Percentiles rank a stretch among this genome's conserved stretches.
Evolutionary conservation across 1,140 invertebrate genomes (phyloP).

Genomic region (Laupala kohalensis): DNA sequence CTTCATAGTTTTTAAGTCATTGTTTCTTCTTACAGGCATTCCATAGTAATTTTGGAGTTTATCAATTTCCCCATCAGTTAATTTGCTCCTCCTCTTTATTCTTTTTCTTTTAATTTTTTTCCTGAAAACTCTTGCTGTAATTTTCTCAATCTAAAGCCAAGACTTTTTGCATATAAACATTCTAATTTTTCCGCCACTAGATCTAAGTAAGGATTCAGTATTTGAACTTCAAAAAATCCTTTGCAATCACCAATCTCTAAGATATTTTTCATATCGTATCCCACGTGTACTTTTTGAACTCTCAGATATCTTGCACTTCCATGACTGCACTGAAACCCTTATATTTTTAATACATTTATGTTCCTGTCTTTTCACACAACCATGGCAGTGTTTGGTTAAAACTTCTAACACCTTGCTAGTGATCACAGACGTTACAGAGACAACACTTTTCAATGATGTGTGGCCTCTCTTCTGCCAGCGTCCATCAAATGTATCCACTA

Average conservation of each 20-base stretch:
- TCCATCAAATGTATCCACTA: too few species aligned
- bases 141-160: slow-evolving; percentile 3
- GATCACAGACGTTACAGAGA: too few species aligned
- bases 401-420: too few species aligned
- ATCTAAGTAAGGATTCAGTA: slow-evolving; percentile 10
- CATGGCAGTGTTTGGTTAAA: too few species aligned
- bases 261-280: slow-evolving; percentile 15
- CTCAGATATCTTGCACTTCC: slow-evolving; percentile 16
- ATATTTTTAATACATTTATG: too few species aligned
- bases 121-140: slow-evolving; percentile 1
- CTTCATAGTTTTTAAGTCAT: slow-evolving; percentile 7
- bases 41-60: slow-evolving; percentile 13
- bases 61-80: slow-evolving; percentile 9
- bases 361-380: too few species aligned
- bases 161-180: slow-evolving; percentile 15
- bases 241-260: slow-evolving; percentile 21
- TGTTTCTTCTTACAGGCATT: slow-evolving; percentile 9
- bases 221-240: background rate
- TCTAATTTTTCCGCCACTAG: slow-evolving; percentile 11
- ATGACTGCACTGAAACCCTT: slow-evolving; percentile 16
- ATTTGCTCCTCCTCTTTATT: background rate
- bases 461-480: too few species aligned
- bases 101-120: background rate
- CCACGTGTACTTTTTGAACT: slow-evolving; percentile 8
- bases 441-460: too few species aligned